Conservation (phyloP, 2,113 vertebrate genomes). For the Glaucomys volans region DNA sequence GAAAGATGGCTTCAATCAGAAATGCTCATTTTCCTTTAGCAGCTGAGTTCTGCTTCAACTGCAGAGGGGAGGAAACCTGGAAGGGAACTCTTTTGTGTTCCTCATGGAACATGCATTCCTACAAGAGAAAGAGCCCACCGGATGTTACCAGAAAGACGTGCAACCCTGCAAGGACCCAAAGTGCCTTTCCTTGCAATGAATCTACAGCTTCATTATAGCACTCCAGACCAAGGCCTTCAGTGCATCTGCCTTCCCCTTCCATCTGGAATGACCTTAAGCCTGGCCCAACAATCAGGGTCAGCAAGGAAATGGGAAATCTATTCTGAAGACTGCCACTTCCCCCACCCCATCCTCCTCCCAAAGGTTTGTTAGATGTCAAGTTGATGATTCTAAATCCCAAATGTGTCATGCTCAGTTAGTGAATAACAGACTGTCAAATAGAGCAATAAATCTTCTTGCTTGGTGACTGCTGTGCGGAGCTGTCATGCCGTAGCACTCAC, state of each 20-base stretch:
- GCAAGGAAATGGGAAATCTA: constrained; percentile 75
- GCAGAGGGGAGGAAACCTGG: background rate
- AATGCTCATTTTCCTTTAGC: background rate
- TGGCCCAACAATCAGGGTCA: constrained; percentile 44
- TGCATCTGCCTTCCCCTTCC: constrained; percentile 8
- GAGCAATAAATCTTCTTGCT: constrained; percentile 96
- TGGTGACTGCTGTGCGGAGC: constrained; percentile 87
- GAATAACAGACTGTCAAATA: constrained; percentile 89
- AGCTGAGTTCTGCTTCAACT: background rate
- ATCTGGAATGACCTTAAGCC: constrained; percentile 63
- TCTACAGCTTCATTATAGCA: constrained; percentile 46
- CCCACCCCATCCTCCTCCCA: background rate
- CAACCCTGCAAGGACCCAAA: constrained; percentile 53
- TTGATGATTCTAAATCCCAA: constrained; percentile 89
- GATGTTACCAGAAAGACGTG: constrained; percentile 65
- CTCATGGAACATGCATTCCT: background rate
- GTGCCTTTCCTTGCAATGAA: constrained; percentile 64
- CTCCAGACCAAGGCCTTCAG: constrained; percentile 6
- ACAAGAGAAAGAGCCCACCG: background rate
- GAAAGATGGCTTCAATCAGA: background rate
- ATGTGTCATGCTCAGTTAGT: constrained; percentile 90
- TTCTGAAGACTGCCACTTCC: constrained; percentile 36
- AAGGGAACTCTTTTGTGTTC: background rate
- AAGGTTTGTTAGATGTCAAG: constrained; percentile 86
- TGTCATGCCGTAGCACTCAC: constrained; percentile 77